phyloP scores from a whole-genome alignment of 37 sponge, comb jelly and placozoan genomes.

The Hormiphora californensis region DNA sequence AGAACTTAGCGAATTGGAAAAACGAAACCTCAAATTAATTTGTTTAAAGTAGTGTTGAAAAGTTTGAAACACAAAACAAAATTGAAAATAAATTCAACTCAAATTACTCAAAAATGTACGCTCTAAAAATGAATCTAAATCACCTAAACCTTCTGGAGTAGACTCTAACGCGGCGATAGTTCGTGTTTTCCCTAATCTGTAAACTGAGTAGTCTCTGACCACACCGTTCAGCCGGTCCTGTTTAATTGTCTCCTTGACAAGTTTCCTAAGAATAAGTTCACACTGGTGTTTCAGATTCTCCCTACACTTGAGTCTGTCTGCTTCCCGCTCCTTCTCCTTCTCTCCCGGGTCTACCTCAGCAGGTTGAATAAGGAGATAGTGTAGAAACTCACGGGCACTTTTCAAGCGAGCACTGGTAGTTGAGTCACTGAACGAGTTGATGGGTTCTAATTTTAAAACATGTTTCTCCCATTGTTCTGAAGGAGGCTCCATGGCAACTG shows the following conservation, averaged over 20 bases:
- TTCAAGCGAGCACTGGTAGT: background rate
- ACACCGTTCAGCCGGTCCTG: too few species aligned
- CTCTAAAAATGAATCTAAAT: too few species aligned
- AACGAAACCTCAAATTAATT: too few species aligned
- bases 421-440: background rate
- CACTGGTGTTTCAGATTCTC: background rate
- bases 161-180: too few species aligned
- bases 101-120: too few species aligned
- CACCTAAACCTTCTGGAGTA: too few species aligned
- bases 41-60: too few species aligned
- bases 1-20: too few species aligned
- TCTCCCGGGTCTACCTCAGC: background rate
- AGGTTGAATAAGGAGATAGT: background rate
- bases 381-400: background rate
- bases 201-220: too few species aligned
- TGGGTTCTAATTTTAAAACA: background rate
- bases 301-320: background rate
- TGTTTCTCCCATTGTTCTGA: slow-evolving; percentile 44
- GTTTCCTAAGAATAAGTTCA: background rate
- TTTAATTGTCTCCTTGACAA: background rate
- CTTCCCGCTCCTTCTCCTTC: background rate
- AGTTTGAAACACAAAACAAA: too few species aligned
- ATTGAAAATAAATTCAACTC: too few species aligned
- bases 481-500: background rate
- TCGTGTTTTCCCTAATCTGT: too few species aligned